Evolutionary conservation across 92 coral and sea anemone genomes (phyloP).

Genomic region (Muricea muricata): DNA sequence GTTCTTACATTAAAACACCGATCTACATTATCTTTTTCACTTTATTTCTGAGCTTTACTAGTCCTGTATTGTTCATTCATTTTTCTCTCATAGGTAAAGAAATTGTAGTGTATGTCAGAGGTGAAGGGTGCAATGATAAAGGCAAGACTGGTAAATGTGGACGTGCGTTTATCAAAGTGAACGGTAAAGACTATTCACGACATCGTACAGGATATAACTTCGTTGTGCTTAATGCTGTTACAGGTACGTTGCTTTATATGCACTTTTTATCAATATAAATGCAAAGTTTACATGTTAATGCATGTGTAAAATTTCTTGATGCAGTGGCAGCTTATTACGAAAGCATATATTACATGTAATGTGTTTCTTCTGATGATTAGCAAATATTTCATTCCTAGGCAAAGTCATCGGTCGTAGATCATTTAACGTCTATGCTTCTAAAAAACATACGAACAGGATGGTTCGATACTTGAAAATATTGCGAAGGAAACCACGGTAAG

Average conservation of each 20-base stretch:
- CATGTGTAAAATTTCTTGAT: too few species aligned
- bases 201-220: neutral
- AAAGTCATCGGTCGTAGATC: neutral
- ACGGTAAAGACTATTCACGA: neutral
- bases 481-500: neutral
- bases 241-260: neutral
- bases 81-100: neutral
- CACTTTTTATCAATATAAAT: too few species aligned
- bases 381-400: too few species aligned
- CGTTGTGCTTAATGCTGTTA: neutral
- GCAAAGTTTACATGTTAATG: too few species aligned
- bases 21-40: too few species aligned
- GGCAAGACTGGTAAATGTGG: neutral
- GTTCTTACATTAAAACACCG: too few species aligned
- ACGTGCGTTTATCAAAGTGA: neutral
- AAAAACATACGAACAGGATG: neutral
- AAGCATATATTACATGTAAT: too few species aligned
- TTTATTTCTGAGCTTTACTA: too few species aligned
- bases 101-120: neutral
- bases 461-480: neutral
- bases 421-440: neutral
- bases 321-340: too few species aligned
- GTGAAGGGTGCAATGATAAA: constrained; percentile 2
- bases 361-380: too few species aligned
- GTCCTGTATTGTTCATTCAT: too few species aligned